phyloP scores from a whole-genome alignment of 2,888 invertebrate species.

The Pyralis farinalis region DNA sequence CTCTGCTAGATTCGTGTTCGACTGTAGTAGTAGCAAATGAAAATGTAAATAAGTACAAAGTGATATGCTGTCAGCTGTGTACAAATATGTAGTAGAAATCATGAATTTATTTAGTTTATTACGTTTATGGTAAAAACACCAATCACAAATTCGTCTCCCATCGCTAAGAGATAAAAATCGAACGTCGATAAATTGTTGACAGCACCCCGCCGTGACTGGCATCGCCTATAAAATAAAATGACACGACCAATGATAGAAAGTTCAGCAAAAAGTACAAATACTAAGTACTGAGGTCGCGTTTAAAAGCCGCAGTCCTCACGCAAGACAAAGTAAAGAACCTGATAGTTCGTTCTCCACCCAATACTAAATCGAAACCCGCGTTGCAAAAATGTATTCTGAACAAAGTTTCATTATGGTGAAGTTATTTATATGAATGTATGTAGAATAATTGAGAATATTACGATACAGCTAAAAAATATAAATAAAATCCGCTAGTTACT shows the following conservation, averaged over 20 bases:
- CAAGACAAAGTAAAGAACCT: slow-evolving; percentile 6
- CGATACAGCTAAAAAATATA: too few relatives aligned
- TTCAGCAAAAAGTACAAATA: slow-evolving; percentile 27
- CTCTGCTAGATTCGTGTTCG: too few relatives aligned
- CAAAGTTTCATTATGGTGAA: too few relatives aligned
- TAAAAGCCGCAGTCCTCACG: slow-evolving; percentile 4
- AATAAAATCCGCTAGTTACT: too few relatives aligned
- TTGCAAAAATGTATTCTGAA: background rate
- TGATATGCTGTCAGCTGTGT: too few relatives aligned
- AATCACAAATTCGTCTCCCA: background rate
- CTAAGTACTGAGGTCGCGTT: slow-evolving; percentile 17
- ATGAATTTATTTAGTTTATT: too few relatives aligned
- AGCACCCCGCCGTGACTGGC: slow-evolving; percentile 19
- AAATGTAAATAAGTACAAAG: too few relatives aligned
- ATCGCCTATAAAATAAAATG: slow-evolving; percentile 23
- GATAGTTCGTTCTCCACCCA: slow-evolving; percentile 12
- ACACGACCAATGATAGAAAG: slow-evolving; percentile 31
- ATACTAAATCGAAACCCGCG: slow-evolving; percentile 47
- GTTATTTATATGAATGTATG: too few relatives aligned
- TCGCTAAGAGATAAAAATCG: slow-evolving; percentile 16
- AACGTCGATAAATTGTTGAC: slow-evolving; percentile 22
- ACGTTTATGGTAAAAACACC: too few relatives aligned
- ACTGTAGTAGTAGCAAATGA: too few relatives aligned
- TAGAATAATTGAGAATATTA: too few relatives aligned
- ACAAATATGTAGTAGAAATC: too few relatives aligned